phyloP scores from a whole-genome alignment of 2,113 vertebrate species.

The Halichoerus grypus region DNA sequence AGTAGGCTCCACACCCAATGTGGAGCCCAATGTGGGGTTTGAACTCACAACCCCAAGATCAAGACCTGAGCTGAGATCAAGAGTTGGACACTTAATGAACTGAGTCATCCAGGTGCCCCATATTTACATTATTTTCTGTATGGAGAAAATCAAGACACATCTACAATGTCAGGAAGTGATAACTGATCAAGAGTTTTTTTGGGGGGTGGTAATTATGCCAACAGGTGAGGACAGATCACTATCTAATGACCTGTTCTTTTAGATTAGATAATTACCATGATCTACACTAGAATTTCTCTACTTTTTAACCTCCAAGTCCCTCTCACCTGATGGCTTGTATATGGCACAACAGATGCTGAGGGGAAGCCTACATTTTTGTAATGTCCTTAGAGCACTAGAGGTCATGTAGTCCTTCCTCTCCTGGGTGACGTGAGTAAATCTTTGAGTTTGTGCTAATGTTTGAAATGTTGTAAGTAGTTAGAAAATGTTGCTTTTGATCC shows the following conservation, averaged over 20 bases:
- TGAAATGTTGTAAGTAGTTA: too few relatives aligned
- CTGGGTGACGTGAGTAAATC: not conserved
- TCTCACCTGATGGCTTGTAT: not conserved
- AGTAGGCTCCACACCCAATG: not conserved
- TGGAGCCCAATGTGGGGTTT: not conserved
- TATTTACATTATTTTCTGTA: not conserved
- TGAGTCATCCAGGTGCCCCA: not conserved
- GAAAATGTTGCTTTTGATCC: not conserved
- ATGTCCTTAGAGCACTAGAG: not conserved
- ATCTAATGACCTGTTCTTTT: not conserved
- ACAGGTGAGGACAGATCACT: not conserved
- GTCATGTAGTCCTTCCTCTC: not conserved
- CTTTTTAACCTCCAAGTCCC: not conserved
- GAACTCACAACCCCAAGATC: not conserved
- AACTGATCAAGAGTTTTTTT: not conserved
- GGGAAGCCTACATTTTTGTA: not conserved
- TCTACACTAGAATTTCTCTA: not conserved
- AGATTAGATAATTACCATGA: not conserved
- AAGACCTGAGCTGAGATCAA: not conserved
- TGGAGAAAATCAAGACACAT: not conserved
- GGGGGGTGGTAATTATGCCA: not conserved
- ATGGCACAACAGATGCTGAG: not conserved
- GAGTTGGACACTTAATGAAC: not conserved
- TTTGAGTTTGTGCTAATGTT: not conserved
- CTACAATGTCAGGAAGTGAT: not conserved